A percentile compares a stretch with the other conserved stretches of the same genome.
These are phyloP conservation scores for Gisinianus flammeolus DNA, from an alignment of 2,888 invertebrate species.

Conservation along the genomic window DNA sequence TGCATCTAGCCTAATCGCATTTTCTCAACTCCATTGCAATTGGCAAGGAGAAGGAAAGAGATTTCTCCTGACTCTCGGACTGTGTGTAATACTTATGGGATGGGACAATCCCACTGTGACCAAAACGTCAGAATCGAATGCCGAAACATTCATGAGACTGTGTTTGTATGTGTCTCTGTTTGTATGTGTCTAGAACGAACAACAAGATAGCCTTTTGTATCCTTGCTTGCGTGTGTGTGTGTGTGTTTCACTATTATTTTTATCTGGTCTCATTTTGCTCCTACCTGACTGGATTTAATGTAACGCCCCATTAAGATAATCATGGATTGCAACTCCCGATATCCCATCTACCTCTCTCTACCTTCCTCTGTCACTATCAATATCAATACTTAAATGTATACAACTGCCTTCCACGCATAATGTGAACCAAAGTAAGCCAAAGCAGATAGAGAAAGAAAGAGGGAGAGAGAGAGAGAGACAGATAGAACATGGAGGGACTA, in stretches of 20 bases:
- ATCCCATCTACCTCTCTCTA: neutral
- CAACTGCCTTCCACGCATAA: too few relatives aligned
- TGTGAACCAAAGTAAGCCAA: too few relatives aligned
- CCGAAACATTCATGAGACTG: neutral
- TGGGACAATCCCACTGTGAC: neutral
- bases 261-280: neutral
- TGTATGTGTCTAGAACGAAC: neutral
- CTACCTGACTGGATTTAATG: neutral
- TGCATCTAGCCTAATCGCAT: conserved; percentile 1
- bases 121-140: neutral
- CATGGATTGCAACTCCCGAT: neutral
- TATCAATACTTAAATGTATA: too few relatives aligned
- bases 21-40: neutral
- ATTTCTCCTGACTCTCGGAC: neutral
- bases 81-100: too few relatives aligned
- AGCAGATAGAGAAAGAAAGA: too few relatives aligned
- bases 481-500: too few relatives aligned
- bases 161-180: too few relatives aligned
- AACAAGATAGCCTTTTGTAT: neutral
- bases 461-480: neutral
- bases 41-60: neutral
- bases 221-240: neutral
- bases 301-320: neutral
- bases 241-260: neutral
- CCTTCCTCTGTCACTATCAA: neutral